Base-by-base conservation (phyloP, 2,113 vertebrate species). In the Hyperopisus bebe region DNA sequence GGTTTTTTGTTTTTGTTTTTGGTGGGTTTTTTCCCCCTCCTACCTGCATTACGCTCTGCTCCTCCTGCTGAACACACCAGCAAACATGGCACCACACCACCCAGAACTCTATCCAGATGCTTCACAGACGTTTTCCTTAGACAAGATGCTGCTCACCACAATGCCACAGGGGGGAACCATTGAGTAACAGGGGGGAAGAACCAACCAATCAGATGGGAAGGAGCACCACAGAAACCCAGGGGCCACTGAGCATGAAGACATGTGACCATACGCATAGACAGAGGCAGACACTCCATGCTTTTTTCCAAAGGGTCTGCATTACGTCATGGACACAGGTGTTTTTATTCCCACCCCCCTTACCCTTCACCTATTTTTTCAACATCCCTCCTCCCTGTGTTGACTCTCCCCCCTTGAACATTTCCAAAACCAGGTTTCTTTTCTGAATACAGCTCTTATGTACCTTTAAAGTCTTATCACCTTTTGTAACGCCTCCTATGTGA, bases 201-300 rank as follows among this genome's bases (percentile, higher is more conserved):
- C 31, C 77, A 51, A 89, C 92, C 91, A 93, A 21, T 92, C 92
- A 93, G 92, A 93, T 3, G 90, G 93, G 93, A 93, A 90, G 89
- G 92, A 70, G 92, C 91, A 94, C 92, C 82, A 88, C 90, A 93
- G 74, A 93, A 92, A 93, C 91, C 92, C 94, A 94, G 94, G 94
- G 95, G 94, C 94, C 91, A 53, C 27, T 84, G 88, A 42, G 46
- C 48, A 84, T 35, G 89, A 90, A 91, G 92, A 94, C 94, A 95
- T 92, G 93, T 46, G 39, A 44, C 21, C 39, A 84, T 84, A 84
- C 9, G 44, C 82, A 84, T 11, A 84, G 82, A 84, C 82, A 84
- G 93, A 94, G 93, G 93, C 95, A 93, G 94, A 95, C 94, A 95
- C 92, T 92, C 55, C 89, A 90, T 85, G 62, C 93, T 92, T 91